Percentiles rank a stretch among this genome's conserved stretches.
Conservation (phyloP, 2,113 vertebrate genomes). For the Chionis minor region DNA sequence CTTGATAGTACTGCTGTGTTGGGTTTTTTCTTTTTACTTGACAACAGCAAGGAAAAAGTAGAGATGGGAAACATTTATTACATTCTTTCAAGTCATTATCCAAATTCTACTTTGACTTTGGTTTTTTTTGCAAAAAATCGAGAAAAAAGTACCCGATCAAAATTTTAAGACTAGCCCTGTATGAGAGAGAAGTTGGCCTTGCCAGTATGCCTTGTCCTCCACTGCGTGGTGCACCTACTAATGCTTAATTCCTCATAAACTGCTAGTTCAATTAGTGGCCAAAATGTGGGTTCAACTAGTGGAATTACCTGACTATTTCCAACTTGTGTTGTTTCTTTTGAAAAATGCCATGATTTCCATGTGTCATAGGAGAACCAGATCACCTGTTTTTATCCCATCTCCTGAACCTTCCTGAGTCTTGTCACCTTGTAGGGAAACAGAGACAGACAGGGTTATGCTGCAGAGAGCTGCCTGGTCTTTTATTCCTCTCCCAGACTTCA, state of each 20-base stretch:
- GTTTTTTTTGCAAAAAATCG: background rate
- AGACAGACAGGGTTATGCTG: background rate
- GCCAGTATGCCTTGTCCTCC: background rate
- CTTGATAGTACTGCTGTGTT: background rate
- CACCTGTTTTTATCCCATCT: background rate
- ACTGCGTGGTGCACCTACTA: background rate
- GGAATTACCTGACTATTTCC: background rate
- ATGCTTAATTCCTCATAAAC: background rate
- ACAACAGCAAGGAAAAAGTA: background rate
- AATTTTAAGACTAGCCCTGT: background rate
- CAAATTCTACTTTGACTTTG: background rate
- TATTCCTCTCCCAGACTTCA: background rate
- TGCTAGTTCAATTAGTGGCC: background rate
- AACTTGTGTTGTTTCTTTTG: background rate
- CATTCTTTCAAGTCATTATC: fast-evolving
- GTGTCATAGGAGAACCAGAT: background rate
- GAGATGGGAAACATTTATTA: background rate
- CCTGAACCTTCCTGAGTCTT: background rate
- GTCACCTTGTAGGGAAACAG: background rate
- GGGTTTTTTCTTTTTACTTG: background rate
- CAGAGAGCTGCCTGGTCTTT: background rate
- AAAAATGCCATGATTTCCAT: background rate
- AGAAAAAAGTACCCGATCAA: background rate
- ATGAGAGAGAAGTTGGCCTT: background rate
- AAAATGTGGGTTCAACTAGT: background rate